phyloP scores from a whole-genome alignment of 2,888 invertebrate species.

The Caenorhabditis sinica region DNA sequence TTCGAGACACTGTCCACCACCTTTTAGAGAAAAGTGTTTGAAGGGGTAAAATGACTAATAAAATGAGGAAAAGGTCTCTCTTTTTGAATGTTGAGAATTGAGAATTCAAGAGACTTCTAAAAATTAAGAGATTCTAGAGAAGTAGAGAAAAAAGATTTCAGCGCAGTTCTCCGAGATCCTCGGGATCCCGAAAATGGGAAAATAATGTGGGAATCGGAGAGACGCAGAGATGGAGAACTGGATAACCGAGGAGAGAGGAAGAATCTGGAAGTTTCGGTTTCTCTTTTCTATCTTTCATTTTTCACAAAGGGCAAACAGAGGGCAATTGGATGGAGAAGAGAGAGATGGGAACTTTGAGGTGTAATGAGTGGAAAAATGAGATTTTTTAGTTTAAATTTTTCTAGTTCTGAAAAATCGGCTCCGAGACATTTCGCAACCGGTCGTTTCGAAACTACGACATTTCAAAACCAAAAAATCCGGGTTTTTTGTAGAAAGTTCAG shows the following conservation, averaged over 20 bases:
- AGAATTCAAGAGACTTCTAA: not conserved
- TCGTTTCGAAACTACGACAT: no score
- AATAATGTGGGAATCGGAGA: no score
- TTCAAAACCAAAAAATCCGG: no score
- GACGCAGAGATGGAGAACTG: not conserved
- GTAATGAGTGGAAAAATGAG: constrained; percentile 30
- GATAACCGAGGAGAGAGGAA: constrained; percentile 2
- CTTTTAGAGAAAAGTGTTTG: no score
- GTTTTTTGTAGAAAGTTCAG: no score
- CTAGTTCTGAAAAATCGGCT: constrained; percentile 8
- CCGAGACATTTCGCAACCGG: no score
- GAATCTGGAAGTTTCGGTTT: constrained; percentile 26
- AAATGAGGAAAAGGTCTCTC: constrained; percentile 19
- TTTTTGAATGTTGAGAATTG: constrained; percentile 2
- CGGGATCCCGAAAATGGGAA: not conserved
- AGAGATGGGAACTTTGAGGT: not conserved
- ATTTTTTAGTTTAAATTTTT: no score
- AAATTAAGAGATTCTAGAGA: not conserved
- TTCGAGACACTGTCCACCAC: not conserved
- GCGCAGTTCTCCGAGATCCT: not conserved
- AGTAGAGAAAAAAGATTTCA: not conserved
- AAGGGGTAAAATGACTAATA: constrained; percentile 22
- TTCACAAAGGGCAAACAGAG: constrained; percentile 37
- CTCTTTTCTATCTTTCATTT: no score
- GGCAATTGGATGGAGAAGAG: constrained; percentile 21